These are phyloP conservation scores for Scelioninae gen. 2 DNA, from an alignment of 2,888 invertebrate genomes.

Conservation along the genomic window DNA sequence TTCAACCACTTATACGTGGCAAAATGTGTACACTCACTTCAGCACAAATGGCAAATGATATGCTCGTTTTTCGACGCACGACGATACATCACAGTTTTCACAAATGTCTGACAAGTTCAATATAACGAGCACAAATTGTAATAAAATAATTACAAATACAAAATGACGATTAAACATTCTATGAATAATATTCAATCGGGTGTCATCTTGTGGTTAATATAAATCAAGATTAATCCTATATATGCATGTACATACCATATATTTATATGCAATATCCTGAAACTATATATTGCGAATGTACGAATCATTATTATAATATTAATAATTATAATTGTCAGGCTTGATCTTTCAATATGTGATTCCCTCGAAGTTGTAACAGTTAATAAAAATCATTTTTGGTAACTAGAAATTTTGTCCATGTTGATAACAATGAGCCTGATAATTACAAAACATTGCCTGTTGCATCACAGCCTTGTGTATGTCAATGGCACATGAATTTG, in stretches of 20 bases:
- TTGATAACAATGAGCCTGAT: slow-evolving; percentile 30
- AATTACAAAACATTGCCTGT: slow-evolving; percentile 52
- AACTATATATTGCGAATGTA: slow-evolving; percentile 11
- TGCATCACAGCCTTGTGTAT: slow-evolving; percentile 53
- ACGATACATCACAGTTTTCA: slow-evolving; percentile 34
- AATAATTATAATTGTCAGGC: slow-evolving; percentile 20
- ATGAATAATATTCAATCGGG: slow-evolving; percentile 4
- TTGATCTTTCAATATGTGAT: too few species aligned
- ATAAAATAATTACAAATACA: neutral
- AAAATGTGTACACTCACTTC: slow-evolving; percentile 45
- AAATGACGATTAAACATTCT: neutral
- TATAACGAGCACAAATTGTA: slow-evolving; percentile 18
- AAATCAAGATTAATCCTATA: slow-evolving; percentile 6
- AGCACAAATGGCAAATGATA: slow-evolving; percentile 53
- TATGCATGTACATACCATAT: slow-evolving; percentile 33
- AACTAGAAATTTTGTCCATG: slow-evolving; percentile 7
- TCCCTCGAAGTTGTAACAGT: slow-evolving; percentile 2
- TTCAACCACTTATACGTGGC: slow-evolving; percentile 49
- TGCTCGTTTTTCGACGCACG: slow-evolving; percentile 43
- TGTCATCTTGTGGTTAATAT: slow-evolving; percentile 2
- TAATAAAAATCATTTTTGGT: neutral
- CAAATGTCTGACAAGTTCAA: slow-evolving; percentile 23
- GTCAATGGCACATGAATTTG: slow-evolving; percentile 40
- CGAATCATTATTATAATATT: slow-evolving; percentile 14
- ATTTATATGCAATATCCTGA: slow-evolving; percentile 5